Percentiles rank a stretch among this genome's conserved stretches.
phyloP scores from a whole-genome alignment of 1,140 invertebrate genomes.

The Solenopsis fugax region DNA sequence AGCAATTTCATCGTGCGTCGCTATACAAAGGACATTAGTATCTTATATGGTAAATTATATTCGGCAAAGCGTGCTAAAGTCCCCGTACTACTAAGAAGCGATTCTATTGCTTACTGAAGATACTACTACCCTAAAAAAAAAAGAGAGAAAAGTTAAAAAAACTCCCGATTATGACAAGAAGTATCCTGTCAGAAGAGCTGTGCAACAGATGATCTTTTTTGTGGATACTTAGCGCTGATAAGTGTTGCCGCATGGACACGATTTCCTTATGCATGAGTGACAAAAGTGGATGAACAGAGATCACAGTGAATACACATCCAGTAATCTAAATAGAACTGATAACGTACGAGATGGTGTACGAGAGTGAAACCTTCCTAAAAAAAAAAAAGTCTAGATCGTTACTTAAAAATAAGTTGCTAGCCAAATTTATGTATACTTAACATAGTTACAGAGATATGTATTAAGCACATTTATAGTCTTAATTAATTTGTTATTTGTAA shows the following conservation, averaged over 20 bases:
- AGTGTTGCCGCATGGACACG: conserved; percentile 52
- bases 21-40: conserved; percentile 65
- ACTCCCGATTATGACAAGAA: conserved; percentile 46
- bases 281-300: conserved; percentile 59
- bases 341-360: conserved; percentile 48
- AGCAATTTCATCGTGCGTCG: conserved; percentile 63
- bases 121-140: conserved; percentile 49
- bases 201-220: conserved; percentile 56
- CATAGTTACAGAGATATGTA: conserved; percentile 85
- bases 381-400: conserved; percentile 40
- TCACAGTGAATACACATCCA: conserved; percentile 56
- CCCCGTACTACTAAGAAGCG: conserved; percentile 62
- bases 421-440: conserved; percentile 84
- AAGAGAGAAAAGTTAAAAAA: conserved; percentile 38
- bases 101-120: conserved; percentile 58
- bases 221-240: conserved; percentile 62
- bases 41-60: conserved; percentile 69
- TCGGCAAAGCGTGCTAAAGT: conserved; percentile 59
- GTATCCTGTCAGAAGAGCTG: conserved; percentile 66
- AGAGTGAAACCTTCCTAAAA: conserved; percentile 53
- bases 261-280: conserved; percentile 57
- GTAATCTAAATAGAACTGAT: conserved; percentile 67
- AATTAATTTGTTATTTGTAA: conserved; percentile 70
- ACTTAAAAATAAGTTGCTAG: conserved; percentile 82
- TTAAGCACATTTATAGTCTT: conserved; percentile 77